Conservation (phyloP, 2,797 vertebrate species). For the Gymnothorax javanicus region DNA sequence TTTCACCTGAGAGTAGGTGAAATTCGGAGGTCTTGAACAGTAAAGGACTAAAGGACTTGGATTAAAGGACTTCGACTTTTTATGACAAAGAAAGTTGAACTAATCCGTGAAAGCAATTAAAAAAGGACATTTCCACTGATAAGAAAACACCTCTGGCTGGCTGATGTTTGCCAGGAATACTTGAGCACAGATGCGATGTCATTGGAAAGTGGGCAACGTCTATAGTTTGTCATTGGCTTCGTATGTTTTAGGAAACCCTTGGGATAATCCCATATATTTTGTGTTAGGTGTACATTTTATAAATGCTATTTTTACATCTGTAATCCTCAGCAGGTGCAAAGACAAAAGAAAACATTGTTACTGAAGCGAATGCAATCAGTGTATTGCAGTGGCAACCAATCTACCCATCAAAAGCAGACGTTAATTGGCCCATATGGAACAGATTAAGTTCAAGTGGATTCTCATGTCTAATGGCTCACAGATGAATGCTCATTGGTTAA, state of each 20-base stretch:
- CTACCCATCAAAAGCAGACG: constrained; percentile 53
- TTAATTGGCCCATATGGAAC: constrained; percentile 42
- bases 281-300: constrained; percentile 51
- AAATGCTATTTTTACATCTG: constrained; percentile 61
- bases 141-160: constrained; percentile 48
- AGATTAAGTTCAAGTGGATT: constrained; percentile 4
- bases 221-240: constrained; percentile 27
- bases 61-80: background rate
- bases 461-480: constrained; percentile 58
- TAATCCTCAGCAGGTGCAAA: constrained; percentile 61
- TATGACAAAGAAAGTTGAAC: constrained; percentile 47
- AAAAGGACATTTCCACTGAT: background rate
- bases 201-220: background rate
- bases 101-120: constrained; percentile 22
- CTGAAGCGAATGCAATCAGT: constrained; percentile 54
- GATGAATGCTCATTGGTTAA: constrained; percentile 45
- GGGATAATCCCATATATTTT: constrained; percentile 49
- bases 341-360: constrained; percentile 39
- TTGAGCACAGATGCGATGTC: constrained; percentile 40
- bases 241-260: constrained; percentile 34
- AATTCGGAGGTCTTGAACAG: background rate
- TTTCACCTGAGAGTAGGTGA: background rate
- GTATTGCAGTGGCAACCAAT: constrained; percentile 55
- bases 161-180: constrained; percentile 27
- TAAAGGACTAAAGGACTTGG: background rate